Conservation (phyloP, 1,140 invertebrate genomes). For the Potamilus streckersoni region DNA sequence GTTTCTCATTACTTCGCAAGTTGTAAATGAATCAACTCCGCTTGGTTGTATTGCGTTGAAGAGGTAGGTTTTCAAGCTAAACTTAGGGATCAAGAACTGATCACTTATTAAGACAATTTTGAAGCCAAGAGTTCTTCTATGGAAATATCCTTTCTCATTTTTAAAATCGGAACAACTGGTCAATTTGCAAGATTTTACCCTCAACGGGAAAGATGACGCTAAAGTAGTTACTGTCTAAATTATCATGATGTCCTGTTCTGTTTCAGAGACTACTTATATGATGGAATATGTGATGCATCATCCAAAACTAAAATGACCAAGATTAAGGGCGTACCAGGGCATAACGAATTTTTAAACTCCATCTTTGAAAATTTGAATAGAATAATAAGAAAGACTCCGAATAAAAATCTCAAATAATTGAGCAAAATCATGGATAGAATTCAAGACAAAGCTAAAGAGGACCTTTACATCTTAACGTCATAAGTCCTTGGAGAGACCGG, state of each 20-base stretch:
- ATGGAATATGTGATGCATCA: slow-evolving; percentile 1
- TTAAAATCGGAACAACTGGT: not conserved
- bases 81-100: slow-evolving; percentile 11
- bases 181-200: not conserved
- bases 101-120: slow-evolving; percentile 10
- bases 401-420: slow-evolving; percentile 12
- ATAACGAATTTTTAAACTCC: slow-evolving; percentile 19
- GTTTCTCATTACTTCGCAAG: slow-evolving; percentile 11
- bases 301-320: not conserved
- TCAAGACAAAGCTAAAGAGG: not conserved
- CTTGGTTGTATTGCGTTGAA: slow-evolving; percentile 22
- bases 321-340: slow-evolving; percentile 8
- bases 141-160: not conserved
- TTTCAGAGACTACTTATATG: slow-evolving; percentile 14
- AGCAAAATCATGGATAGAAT: slow-evolving; percentile 6
- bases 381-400: slow-evolving; percentile 12
- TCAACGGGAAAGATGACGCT: slow-evolving; percentile 15
- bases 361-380: slow-evolving; percentile 20
- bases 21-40: slow-evolving; percentile 6
- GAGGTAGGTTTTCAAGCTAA: slow-evolving; percentile 22
- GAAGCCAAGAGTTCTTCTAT: slow-evolving; percentile 4
- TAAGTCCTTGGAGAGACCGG: not conserved
- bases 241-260: slow-evolving; percentile 7
- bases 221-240: slow-evolving; percentile 1
- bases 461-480: not conserved